Conservation (phyloP, 2,797 vertebrate genomes). For the Cuniculus paca region DNA sequence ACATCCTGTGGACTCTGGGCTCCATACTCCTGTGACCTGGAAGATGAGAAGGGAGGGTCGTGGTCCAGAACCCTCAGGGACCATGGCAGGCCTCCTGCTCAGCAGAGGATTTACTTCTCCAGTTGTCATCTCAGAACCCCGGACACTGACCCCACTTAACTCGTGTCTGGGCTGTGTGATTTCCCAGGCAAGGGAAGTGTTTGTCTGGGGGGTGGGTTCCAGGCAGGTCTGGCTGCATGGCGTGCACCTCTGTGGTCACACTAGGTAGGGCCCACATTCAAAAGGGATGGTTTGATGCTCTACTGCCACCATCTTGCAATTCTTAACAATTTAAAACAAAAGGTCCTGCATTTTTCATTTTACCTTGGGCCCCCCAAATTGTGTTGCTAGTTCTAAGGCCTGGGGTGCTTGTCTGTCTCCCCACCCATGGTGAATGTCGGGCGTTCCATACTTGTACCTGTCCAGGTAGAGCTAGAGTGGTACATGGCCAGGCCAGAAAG, state of each 20-base stretch:
- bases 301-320: neutral
- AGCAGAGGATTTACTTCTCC: neutral
- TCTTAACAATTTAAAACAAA: neutral
- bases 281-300: neutral
- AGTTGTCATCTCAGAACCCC: neutral
- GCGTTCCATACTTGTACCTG: neutral
- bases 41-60: neutral
- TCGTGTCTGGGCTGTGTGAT: neutral
- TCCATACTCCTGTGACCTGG: neutral
- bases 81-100: neutral
- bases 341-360: neutral
- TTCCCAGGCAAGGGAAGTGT: neutral
- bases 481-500: neutral
- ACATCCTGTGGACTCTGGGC: neutral
- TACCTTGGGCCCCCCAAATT: neutral
- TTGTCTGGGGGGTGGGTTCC: neutral
- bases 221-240: neutral
- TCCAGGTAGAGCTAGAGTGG: neutral
- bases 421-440: neutral
- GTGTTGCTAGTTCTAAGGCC: neutral
- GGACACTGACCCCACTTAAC: neutral
- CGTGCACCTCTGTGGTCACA: neutral
- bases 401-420: neutral
- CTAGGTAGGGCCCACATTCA: rapidly evolving
- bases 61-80: neutral